Evolutionary conservation across 2,888 invertebrate genomes (phyloP).

Genomic region (Pardosa pseudoannulata): DNA sequence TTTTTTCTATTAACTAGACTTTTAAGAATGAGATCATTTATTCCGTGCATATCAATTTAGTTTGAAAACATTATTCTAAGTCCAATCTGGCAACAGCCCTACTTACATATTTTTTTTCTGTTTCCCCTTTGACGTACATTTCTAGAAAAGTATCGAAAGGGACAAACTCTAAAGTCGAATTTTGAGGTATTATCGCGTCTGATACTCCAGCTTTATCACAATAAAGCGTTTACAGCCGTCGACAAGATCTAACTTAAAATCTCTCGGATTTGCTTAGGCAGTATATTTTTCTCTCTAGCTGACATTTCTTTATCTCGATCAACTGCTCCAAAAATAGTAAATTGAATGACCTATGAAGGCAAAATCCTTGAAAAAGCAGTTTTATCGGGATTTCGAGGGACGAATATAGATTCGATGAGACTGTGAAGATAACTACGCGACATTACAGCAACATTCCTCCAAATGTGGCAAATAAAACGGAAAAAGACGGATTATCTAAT

Average conservation of each 20-base stretch:
- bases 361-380: not conserved
- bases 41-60: too few species aligned
- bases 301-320: not conserved
- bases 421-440: not conserved
- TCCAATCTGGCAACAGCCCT: too few species aligned
- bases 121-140: not conserved
- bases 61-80: too few species aligned
- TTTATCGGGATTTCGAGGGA: not conserved
- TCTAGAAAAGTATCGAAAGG: not conserved
- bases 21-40: too few species aligned
- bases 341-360: not conserved
- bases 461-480: too few species aligned
- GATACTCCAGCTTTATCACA: not conserved
- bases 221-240: not conserved
- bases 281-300: not conserved
- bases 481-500: too few species aligned
- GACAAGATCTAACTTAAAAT: not conserved
- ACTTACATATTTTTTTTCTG: not conserved
- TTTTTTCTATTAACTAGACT: too few species aligned
- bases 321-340: not conserved
- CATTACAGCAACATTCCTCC: too few species aligned
- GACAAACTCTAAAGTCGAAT: not conserved
- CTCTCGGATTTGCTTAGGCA: not conserved
- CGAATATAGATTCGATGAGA: not conserved
- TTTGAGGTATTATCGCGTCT: not conserved